Evolutionary conservation across 2,888 invertebrate genomes (phyloP), one percentile per base, ranked within the genome.

Genomic region (Volucella zonaria): DNA sequence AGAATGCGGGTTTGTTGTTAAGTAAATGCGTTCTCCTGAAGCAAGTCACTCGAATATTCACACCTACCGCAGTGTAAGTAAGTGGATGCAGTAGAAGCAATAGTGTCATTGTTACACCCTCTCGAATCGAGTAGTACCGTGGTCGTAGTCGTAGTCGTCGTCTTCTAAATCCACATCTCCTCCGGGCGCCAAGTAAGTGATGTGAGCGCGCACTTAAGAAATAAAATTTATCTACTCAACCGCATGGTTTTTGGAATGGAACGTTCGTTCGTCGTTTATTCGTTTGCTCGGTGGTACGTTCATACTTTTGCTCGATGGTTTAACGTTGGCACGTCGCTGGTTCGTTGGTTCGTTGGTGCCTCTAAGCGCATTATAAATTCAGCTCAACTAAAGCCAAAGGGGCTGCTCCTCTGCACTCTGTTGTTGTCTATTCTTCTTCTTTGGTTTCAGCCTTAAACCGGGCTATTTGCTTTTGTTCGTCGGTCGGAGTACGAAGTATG

Each of bases 281-380:
- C 47, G 47, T 58, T 56, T 15, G 54, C 45, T 54, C 66, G 52
- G 42, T 68, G 62, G 40, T 47, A 51, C 75, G 70, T 40, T 74
- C 45, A 15, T 40, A 58, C 58, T n/a, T 58, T 38, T 40, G 14
- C 14, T 61, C 11, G 58, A n/a, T 58, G 23, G 23, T 23, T 15
- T 43, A 45, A 43, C 66, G 66, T 66, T 68, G 62, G 15, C 40
- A 51, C 75, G 70, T 75, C 61, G 42, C 14, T 52, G 52, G 38
- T 4, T 31, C 31, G 42, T 23, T 52, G 52, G 38, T 4, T 31
- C 31, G 31, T 31, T 31, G 68, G 59, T 51, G 45, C 73, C 73
- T 73, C 51, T 73, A 79, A 79, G 78, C 73, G 66, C 78, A 79
- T 79, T 79, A 79, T 79, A 79, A 73, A 79, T 79, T 79, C 78